phyloP scores from a whole-genome alignment of 2,113 vertebrate genomes.

The Microtus richardsoni region DNA sequence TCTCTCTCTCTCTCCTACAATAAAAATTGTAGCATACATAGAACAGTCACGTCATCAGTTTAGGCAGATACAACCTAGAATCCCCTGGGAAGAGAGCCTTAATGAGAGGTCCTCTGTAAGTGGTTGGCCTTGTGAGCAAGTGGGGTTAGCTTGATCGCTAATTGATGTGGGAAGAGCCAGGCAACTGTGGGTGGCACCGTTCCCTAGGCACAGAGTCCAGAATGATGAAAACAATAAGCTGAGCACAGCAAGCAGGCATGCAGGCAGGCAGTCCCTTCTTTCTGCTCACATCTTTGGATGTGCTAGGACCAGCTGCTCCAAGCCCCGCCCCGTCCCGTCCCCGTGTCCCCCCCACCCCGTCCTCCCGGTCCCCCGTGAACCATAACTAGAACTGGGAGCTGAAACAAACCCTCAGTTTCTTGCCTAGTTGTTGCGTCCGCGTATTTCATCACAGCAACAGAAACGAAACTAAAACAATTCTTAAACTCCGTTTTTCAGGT shows the following conservation, averaged over 20 bases:
- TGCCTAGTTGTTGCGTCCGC: background rate
- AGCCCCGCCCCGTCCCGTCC: no score
- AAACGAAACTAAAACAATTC: background rate
- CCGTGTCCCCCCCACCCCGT: no score
- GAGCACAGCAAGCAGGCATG: background rate
- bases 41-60: background rate
- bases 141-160: background rate
- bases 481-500: background rate
- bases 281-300: background rate
- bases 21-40: background rate
- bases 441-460: background rate
- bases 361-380: no score
- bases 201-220: background rate
- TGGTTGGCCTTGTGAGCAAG: background rate
- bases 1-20: background rate
- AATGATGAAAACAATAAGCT: background rate
- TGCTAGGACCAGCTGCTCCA: background rate
- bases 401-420: background rate
- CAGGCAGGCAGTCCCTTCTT: rapidly evolving
- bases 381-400: background rate
- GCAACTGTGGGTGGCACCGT: background rate
- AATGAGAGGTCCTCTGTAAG: background rate
- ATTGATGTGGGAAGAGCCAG: background rate
- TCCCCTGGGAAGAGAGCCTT: background rate
- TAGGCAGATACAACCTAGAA: background rate